phyloP scores from a whole-genome alignment of 2,113 vertebrate species.

The Isurus oxyrinchus region DNA sequence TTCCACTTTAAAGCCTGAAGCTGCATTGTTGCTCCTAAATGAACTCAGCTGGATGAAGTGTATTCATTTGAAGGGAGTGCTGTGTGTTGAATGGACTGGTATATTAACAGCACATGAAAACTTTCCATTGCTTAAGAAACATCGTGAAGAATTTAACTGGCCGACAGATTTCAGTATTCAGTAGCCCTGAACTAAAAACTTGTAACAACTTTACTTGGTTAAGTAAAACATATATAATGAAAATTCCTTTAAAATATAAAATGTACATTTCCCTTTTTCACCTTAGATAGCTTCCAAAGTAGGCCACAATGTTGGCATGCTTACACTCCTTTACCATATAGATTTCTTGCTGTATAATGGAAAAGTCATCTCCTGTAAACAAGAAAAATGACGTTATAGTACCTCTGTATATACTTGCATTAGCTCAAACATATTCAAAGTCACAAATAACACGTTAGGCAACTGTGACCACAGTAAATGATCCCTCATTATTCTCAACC shows the following conservation, averaged over 20 bases:
- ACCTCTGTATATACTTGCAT: neutral
- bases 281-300: slow-evolving; percentile 98
- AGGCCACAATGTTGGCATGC: slow-evolving; percentile 94
- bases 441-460: neutral
- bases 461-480: neutral
- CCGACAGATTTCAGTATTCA: neutral
- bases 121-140: neutral
- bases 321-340: slow-evolving; percentile 99
- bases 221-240: neutral
- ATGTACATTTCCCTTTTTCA: slow-evolving; percentile 51
- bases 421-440: neutral
- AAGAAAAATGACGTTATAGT: slow-evolving; percentile 24
- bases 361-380: slow-evolving; percentile 94
- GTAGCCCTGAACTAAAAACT: neutral
- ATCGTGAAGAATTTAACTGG: neutral
- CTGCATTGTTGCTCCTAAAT: neutral
- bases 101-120: neutral
- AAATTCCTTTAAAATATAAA: neutral
- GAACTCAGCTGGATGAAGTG: neutral
- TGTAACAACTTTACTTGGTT: neutral
- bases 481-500: neutral
- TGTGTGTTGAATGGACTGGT: neutral
- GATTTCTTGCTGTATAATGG: slow-evolving; percentile 97
- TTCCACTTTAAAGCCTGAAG: neutral
- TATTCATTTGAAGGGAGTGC: neutral